Conservation (phyloP, 2,113 vertebrate genomes). For the Athene cunicularia region DNA sequence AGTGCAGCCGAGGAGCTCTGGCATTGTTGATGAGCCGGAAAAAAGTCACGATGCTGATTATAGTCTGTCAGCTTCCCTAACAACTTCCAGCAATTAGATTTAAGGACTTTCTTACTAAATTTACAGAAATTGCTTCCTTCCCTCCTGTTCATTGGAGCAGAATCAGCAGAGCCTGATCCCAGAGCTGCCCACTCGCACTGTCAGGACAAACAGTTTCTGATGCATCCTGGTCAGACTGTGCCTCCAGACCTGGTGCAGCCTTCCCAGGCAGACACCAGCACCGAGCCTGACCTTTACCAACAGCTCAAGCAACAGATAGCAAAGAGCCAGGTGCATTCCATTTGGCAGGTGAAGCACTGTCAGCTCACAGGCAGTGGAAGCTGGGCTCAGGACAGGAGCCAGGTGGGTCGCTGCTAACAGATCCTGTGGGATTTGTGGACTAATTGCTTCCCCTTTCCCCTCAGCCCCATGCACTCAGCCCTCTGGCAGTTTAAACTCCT, state of each 20-base stretch:
- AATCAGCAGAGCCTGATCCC: constrained; percentile 5
- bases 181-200: not conserved
- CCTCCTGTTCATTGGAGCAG: not conserved
- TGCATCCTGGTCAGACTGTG: accelerated
- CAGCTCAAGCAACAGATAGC: not conserved
- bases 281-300: not conserved
- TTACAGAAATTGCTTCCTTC: constrained; percentile 62
- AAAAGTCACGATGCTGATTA: constrained; percentile 15
- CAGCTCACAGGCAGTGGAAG: not conserved
- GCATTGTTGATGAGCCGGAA: not conserved
- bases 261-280: not conserved
- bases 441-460: not conserved
- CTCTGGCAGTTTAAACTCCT: not conserved
- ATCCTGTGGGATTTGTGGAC: not conserved
- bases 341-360: not conserved
- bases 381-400: not conserved
- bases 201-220: not conserved
- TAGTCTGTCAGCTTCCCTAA: constrained; percentile 33
- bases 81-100: constrained; percentile 63
- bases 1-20: not conserved
- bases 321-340: not conserved
- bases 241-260: not conserved
- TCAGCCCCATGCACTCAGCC: not conserved
- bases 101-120: constrained; percentile 61
- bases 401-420: not conserved